Evolutionary conservation across 2,888 invertebrate species (phyloP).

Genomic region (Nowickia ferox): DNA sequence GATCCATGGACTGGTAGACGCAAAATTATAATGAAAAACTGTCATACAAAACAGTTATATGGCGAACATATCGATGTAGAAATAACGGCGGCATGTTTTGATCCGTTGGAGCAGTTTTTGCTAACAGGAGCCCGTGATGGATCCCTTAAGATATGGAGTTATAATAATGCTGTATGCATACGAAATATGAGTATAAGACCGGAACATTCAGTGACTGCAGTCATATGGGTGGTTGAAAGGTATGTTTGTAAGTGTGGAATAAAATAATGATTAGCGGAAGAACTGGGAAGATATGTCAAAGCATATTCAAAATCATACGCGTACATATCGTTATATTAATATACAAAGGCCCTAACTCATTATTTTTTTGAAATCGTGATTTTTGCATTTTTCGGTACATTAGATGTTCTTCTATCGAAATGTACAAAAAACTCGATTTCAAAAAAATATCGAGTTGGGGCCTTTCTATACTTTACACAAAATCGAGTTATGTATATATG

Average conservation of each 20-base stretch:
- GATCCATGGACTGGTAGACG: slow-evolving; percentile 88
- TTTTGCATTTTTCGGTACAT: too few relatives aligned
- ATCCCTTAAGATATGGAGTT: slow-evolving; percentile 91
- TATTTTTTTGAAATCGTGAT: too few relatives aligned
- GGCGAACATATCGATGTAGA: slow-evolving; percentile 85
- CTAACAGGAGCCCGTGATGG: slow-evolving; percentile 92
- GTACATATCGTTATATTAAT: too few relatives aligned
- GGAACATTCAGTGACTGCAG: slow-evolving; percentile 85
- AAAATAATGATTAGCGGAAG: too few relatives aligned
- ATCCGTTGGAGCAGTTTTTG: slow-evolving; percentile 88
- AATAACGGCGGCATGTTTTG: slow-evolving; percentile 84
- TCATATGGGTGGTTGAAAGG: slow-evolving; percentile 86
- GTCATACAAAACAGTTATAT: slow-evolving; percentile 87
- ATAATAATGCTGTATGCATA: slow-evolving; percentile 90
- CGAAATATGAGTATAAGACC: slow-evolving; percentile 87
- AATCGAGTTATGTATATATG: too few relatives aligned
- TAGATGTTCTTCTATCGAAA: too few relatives aligned
- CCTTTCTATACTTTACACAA: too few relatives aligned
- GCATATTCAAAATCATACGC: not conserved
- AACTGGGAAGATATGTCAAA: not conserved
- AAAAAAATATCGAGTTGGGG: too few relatives aligned
- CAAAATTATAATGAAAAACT: slow-evolving; percentile 87
- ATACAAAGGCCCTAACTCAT: too few relatives aligned
- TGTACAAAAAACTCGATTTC: too few relatives aligned
- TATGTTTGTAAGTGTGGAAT: slow-evolving; percentile 70